phyloP scores from a whole-genome alignment of 2,797 vertebrate species.

The Macropus fuliginosus region DNA sequence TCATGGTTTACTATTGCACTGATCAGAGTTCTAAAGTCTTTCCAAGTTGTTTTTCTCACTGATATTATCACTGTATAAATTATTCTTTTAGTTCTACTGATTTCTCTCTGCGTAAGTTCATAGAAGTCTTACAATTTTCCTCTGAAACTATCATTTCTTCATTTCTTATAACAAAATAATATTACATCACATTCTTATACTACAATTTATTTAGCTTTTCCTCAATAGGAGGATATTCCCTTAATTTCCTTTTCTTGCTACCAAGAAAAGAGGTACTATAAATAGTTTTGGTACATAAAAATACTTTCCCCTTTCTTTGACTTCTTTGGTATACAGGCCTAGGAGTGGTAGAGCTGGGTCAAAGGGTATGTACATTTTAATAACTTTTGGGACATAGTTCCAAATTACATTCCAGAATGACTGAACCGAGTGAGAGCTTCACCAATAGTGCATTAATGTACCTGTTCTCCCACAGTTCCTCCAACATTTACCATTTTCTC shows the following conservation, averaged over 20 bases:
- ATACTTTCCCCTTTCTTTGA: neutral
- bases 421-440: neutral
- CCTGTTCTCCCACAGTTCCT: neutral
- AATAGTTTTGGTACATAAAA: neutral
- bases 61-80: neutral
- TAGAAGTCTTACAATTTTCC: neutral
- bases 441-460: neutral
- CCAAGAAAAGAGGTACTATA: neutral
- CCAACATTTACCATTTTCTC: neutral
- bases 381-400: neutral
- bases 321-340: neutral
- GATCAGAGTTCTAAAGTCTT: neutral
- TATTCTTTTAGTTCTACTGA: neutral
- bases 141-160: neutral
- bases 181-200: neutral
- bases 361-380: neutral
- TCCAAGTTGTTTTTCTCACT: neutral
- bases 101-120: neutral
- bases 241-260: neutral
- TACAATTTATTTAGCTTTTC: neutral
- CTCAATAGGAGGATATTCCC: neutral
- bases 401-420: neutral
- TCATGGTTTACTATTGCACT: neutral
- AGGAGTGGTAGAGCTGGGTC: neutral
- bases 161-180: neutral